Conservation (phyloP, 1,140 invertebrate genomes). For the Drosophila setifemur region DNA sequence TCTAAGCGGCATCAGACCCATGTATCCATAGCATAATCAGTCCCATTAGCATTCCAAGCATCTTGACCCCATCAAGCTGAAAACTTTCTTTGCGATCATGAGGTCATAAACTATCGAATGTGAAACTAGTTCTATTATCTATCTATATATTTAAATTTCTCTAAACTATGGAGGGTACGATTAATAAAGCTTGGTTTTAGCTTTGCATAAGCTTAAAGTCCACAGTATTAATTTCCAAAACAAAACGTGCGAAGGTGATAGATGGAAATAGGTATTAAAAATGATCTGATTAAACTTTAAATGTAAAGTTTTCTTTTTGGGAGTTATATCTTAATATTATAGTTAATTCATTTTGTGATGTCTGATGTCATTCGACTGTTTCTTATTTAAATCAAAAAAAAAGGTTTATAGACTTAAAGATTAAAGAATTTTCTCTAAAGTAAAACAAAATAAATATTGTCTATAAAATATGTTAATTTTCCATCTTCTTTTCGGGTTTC, state of each 20-base stretch:
- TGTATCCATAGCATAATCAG: slow-evolving; percentile 30
- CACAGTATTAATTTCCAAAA: not conserved
- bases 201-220: not conserved
- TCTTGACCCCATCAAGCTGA: slow-evolving; percentile 24
- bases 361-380: no score
- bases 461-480: not conserved
- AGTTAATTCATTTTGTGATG: no score
- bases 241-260: no score
- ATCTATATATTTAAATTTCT: slow-evolving; percentile 1
- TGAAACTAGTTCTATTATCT: slow-evolving; percentile 12
- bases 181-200: not conserved
- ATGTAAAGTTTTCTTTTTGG: no score
- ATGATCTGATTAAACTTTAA: no score
- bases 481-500: not conserved
- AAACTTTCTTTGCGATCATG: slow-evolving; percentile 34
- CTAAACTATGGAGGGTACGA: not conserved
- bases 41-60: slow-evolving; percentile 36
- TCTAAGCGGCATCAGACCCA: slow-evolving; percentile 11
- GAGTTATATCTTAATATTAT: no score
- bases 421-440: not conserved
- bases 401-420: no score
- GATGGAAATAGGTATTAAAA: no score
- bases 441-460: not conserved
- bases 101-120: not conserved
- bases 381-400: no score